Evolutionary conservation across 2,113 vertebrate species (phyloP), one percentile per base, ranked within the genome.

Genomic region (Mustelus asterias): DNA sequence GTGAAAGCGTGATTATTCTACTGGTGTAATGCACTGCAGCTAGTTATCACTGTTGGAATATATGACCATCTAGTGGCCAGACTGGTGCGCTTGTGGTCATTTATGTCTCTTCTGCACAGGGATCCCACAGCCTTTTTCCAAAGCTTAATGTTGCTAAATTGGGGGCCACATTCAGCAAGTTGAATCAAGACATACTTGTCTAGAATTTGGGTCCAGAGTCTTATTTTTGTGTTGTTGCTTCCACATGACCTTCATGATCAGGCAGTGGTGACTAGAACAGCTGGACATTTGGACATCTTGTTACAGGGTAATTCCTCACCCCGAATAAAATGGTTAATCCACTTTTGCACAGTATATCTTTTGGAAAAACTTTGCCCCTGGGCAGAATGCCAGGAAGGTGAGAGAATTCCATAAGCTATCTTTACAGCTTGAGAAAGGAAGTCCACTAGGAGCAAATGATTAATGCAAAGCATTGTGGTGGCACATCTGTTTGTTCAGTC

Each of bases 401-500:
- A 16, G 88, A 63, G 54, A 63, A 90, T 29, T 54, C 72, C 20
- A 90, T 33, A 90, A 89, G 54, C 58, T 90, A 90, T 90, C 5
- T 60, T 90, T 33, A 90, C 54, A 90, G 54, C 24, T 70, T 69
- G n/a, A 6, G 63, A 67, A 94, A 20, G 2, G 29, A 94, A 94
- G 41, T 37, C 63, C 65, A 65, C 33, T 7, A 70, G 7, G 8
- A 69, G 18, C 63, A 67, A 60, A 90, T 90, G 88, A 90, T 90
- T 90, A 90, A 90, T 90, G 88, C 26, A 60, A 90, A 90, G n/a
- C 54, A 90, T 1, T 54, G 54, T 29, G 58, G 54, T 90, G 88
- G 88, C 54, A 90, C 54, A 90, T 90, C 88, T 90, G 88, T 60
- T 90, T 90, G 88, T 60, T 60, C 88, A n/a, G 88, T 90, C 88